Base-by-base conservation (phyloP, 1,140 invertebrate species). In the Fopius arisanus region DNA sequence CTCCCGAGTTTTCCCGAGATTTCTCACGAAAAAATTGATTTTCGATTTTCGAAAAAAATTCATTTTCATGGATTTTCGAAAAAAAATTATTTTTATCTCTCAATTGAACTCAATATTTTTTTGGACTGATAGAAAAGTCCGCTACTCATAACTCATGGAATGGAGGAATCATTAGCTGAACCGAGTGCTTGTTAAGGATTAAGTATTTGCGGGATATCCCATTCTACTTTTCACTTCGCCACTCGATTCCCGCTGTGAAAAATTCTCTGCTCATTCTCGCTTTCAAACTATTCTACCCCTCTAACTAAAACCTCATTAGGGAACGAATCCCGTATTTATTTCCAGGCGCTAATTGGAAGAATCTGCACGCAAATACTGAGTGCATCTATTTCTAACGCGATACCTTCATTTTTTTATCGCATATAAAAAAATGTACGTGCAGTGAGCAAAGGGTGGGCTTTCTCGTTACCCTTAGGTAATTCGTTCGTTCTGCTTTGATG, bases 311-410 rank as follows among this genome's bases (percentile, higher is more conserved):
- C 54, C 54, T 59, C 54, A 23, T 59, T 59, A 59, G 54, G 7
- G 54, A 59, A 23, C 19, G 26, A 59, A 59, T 59, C 54, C 54
- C 54, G 54, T 59, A 59, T 59, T 59, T 59, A 59, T 59, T 59
- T 59, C 26, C 23, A 59, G 19, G 54, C 54, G 54, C 54, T 59
- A 59, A 59, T 59, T 59, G 54, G 21, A 59, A 59, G 23, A 23
- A 59, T 59, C 54, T 59, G 19, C 10, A 59, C 5, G 54, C 54
- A 59, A 12, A 26, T 28, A 59, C 19, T 59, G 23, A 23, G 19
- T 3, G 10, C 23, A 28, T 59, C 54, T 59, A 59, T 59, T 59
- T 4, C 23, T 37, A 10, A 12, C 9, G 33, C 33, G 12, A 37
- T 37, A 12, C 16, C 19, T 19, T 59, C n/a, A n/a, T 59, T 59